These are phyloP conservation scores for Polypterus bichir DNA, from an alignment of 2,113 vertebrate species.

Conservation along the genomic window DNA sequence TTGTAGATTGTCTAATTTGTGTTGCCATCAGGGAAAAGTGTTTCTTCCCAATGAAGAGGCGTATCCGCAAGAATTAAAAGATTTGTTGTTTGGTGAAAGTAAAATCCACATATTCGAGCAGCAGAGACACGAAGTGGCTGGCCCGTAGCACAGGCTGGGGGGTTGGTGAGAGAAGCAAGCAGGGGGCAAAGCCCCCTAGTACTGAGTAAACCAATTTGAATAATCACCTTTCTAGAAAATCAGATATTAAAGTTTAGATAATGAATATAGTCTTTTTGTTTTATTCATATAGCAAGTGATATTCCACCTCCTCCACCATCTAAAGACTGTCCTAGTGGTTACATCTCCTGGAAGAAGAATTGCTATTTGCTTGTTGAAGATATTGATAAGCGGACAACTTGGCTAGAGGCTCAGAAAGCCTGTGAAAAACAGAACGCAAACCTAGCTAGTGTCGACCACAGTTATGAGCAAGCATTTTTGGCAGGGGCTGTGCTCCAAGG, in stretches of 20 bases:
- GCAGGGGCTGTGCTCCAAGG: constrained; percentile 39
- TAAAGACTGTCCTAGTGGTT: constrained; percentile 36
- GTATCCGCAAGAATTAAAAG: too few species aligned
- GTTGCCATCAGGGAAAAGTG: too few species aligned
- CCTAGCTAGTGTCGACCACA: constrained; percentile 54
- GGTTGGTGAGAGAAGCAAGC: too few species aligned
- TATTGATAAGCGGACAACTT: constrained; percentile 20
- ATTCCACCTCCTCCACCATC: constrained; percentile 36
- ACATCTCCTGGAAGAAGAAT: constrained; percentile 49
- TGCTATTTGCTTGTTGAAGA: constrained; percentile 50
- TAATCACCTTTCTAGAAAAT: too few species aligned
- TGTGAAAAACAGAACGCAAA: constrained; percentile 35
- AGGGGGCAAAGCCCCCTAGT: too few species aligned
- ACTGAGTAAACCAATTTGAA: too few species aligned
- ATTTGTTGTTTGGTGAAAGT: too few species aligned
- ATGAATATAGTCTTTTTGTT: background rate
- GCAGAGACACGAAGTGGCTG: too few species aligned
- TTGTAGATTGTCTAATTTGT: too few species aligned
- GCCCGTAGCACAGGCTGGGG: too few species aligned
- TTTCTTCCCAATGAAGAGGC: too few species aligned
- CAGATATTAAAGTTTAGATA: background rate
- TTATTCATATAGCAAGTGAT: constrained; percentile 32
- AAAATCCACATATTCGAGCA: too few species aligned
- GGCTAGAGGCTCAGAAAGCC: constrained; percentile 36
- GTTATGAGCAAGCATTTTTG: constrained; percentile 58